Conservation (phyloP, 1,140 invertebrate genomes). For the Nephila pilipes region DNA sequence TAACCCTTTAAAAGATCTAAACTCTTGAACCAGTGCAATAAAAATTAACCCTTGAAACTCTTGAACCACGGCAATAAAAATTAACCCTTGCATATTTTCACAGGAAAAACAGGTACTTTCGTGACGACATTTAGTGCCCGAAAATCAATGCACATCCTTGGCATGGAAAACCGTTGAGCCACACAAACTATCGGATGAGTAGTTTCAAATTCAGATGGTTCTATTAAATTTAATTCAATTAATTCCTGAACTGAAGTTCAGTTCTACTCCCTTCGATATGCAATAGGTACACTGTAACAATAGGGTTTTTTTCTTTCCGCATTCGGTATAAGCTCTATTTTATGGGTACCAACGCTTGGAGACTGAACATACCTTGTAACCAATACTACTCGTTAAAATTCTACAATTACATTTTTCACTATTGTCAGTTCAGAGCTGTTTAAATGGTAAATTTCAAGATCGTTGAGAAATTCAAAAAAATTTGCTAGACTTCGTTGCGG, state of each 20-base stretch:
- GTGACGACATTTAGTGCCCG: conserved; percentile 82
- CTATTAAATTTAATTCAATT: background rate
- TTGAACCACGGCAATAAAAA: conserved; percentile 43
- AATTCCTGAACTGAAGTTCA: conserved; percentile 1
- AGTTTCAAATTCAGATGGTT: background rate
- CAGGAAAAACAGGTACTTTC: conserved; percentile 82
- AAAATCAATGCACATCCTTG: conserved; percentile 81
- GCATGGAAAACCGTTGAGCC: conserved; percentile 82
- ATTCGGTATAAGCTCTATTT: too few relatives aligned
- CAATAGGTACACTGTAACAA: too few relatives aligned
- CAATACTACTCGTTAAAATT: too few relatives aligned
- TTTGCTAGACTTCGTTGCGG: too few relatives aligned
- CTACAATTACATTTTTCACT: too few relatives aligned
- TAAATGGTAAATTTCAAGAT: too few relatives aligned
- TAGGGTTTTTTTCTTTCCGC: too few relatives aligned
- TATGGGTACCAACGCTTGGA: too few relatives aligned
- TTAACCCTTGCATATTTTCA: conserved; percentile 82
- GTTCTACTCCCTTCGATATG: background rate
- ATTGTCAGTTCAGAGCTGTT: too few relatives aligned
- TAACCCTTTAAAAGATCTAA: conserved; percentile 83
- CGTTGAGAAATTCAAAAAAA: too few relatives aligned
- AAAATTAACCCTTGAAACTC: too few relatives aligned
- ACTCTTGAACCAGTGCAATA: conserved; percentile 81
- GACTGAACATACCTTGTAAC: too few relatives aligned
- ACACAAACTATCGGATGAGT: conserved; percentile 81